Conservation (phyloP, 2,113 vertebrate genomes). For the Corythornis madagascariensis region DNA sequence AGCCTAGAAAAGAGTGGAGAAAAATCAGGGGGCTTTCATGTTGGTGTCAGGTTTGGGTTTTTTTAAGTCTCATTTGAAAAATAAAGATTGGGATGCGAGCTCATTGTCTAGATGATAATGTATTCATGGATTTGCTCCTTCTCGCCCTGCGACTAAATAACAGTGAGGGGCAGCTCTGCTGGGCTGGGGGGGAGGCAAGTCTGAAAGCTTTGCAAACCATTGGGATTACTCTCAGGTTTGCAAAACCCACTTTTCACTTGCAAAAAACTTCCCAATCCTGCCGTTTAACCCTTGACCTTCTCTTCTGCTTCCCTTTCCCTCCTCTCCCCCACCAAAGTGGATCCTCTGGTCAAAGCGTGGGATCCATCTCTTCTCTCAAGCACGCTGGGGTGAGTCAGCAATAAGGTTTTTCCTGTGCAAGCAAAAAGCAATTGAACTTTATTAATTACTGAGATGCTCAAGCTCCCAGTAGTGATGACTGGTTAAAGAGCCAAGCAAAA, state of each 20-base stretch:
- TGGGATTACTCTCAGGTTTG: slow-evolving; percentile 22
- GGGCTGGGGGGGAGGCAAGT: not conserved
- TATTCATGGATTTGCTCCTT: slow-evolving; percentile 63
- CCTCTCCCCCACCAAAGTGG: not conserved
- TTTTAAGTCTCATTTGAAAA: not conserved
- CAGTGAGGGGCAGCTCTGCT: not conserved
- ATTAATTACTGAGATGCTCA: not conserved
- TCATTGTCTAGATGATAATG: slow-evolving; percentile 22
- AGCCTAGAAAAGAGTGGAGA: not conserved
- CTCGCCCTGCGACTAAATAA: not conserved
- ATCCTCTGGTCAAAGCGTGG: not conserved
- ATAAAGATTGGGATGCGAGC: not conserved
- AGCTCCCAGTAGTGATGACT: no score
- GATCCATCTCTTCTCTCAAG: not conserved
- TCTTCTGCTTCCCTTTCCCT: not conserved
- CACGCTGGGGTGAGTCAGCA: not conserved
- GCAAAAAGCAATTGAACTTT: not conserved
- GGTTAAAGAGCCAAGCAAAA: not conserved
- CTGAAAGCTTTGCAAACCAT: not conserved
- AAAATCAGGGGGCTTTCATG: not conserved
- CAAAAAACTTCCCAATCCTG: not conserved
- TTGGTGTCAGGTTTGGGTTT: not conserved
- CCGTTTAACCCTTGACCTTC: slow-evolving; percentile 40
- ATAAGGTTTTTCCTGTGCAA: not conserved
- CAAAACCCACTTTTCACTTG: slow-evolving; percentile 37